Conservation (phyloP, 2,888 invertebrate species). For the Cerastoderma edule region DNA sequence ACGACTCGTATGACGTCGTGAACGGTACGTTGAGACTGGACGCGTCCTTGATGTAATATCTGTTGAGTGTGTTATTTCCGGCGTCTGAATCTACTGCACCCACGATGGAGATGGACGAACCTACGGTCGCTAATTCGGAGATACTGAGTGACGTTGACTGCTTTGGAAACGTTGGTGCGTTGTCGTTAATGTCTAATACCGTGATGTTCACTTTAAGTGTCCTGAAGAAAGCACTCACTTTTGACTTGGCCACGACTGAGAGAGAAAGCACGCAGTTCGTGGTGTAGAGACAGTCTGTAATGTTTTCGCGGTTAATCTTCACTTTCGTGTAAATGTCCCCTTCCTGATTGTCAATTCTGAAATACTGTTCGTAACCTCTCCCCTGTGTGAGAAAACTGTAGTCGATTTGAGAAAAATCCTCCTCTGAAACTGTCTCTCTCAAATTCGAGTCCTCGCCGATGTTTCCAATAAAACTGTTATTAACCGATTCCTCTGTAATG, state of each 20-base stretch:
- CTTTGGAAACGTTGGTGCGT: slow-evolving; percentile 69
- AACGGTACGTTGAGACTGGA: slow-evolving; percentile 59
- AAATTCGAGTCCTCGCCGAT: slow-evolving; percentile 65
- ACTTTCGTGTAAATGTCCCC: slow-evolving; percentile 58
- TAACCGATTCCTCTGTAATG: slow-evolving; percentile 60
- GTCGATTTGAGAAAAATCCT: slow-evolving; percentile 62
- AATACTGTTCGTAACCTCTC: slow-evolving; percentile 60
- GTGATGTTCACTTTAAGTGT: slow-evolving; percentile 69
- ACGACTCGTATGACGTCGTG: slow-evolving; percentile 55
- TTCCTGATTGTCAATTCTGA: slow-evolving; percentile 60
- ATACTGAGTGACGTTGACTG: slow-evolving; percentile 62
- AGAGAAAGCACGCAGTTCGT: slow-evolving; percentile 64
- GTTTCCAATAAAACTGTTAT: slow-evolving; percentile 63
- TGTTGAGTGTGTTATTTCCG: slow-evolving; percentile 64
- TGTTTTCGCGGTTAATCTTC: slow-evolving; percentile 64
- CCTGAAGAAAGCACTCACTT: slow-evolving; percentile 68
- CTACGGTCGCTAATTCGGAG: slow-evolving; percentile 67
- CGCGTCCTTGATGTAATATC: slow-evolving; percentile 59
- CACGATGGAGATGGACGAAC: slow-evolving; percentile 58
- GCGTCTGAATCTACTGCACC: slow-evolving; percentile 70
- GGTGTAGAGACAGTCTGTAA: slow-evolving; percentile 62
- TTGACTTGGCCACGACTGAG: slow-evolving; percentile 71
- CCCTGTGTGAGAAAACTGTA: slow-evolving; percentile 69
- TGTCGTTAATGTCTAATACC: slow-evolving; percentile 74
- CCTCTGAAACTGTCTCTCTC: slow-evolving; percentile 58